These are phyloP conservation scores for Choloepus hoffmanni DNA, from an alignment of 2,113 vertebrate species.

Conservation along the genomic window DNA sequence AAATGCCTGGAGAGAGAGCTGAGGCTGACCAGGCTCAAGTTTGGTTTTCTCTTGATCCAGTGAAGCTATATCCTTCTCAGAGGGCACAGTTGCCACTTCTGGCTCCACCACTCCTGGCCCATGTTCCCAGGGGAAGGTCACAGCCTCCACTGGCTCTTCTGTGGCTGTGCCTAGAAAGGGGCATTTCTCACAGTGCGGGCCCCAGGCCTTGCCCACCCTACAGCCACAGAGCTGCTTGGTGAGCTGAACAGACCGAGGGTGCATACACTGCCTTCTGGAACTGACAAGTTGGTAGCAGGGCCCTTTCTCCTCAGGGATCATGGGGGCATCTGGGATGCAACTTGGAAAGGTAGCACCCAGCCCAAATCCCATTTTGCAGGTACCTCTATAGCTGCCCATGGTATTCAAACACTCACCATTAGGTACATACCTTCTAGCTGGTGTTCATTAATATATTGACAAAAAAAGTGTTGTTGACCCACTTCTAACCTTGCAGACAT, in stretches of 20 bases:
- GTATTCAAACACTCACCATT: slow-evolving; percentile 98
- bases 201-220: slow-evolving; percentile 99
- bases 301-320: slow-evolving; percentile 95
- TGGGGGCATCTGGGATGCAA: slow-evolving; percentile 90
- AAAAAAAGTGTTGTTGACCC: slow-evolving; percentile 94
- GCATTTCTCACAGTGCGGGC: slow-evolving; percentile 96
- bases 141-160: too few relatives aligned
- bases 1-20: too few relatives aligned
- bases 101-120: too few relatives aligned
- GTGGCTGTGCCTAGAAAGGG: slow-evolving; percentile 95
- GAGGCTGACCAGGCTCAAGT: slow-evolving; percentile 88
- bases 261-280: slow-evolving; percentile 95
- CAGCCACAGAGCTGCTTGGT: slow-evolving; percentile 99
- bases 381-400: slow-evolving; percentile 96
- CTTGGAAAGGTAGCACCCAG: slow-evolving; percentile 92
- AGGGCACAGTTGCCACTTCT: too few relatives aligned
- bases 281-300: slow-evolving; percentile 97
- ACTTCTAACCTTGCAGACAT: slow-evolving; percentile 96
- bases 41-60: slow-evolving; percentile 88
- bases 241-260: slow-evolving; percentile 97
- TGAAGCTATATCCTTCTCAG: slow-evolving; percentile 85
- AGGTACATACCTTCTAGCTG: slow-evolving; percentile 93
- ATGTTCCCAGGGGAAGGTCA: too few relatives aligned
- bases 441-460: slow-evolving; percentile 97
- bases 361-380: slow-evolving; percentile 93